Conservation (phyloP, 2,888 invertebrate genomes). For the Keiferia lycopersicella region DNA sequence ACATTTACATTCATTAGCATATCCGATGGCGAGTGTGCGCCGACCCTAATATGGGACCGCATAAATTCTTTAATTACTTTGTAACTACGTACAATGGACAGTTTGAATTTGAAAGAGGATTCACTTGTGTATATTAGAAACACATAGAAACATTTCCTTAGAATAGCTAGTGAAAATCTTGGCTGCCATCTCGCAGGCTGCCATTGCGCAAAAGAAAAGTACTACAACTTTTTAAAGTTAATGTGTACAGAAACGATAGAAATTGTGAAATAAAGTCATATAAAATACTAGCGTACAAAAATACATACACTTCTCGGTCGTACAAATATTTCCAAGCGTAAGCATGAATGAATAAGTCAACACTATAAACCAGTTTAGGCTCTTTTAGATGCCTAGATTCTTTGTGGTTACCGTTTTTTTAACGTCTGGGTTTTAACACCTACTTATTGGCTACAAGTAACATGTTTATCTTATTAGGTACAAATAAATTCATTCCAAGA, state of each 20-base stretch:
- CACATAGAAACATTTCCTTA: too few relatives aligned
- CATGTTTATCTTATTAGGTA: neutral
- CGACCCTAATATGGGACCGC: neutral
- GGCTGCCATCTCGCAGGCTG: too few relatives aligned
- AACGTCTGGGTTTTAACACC: slow-evolving; percentile 12
- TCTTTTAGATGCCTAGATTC: slow-evolving; percentile 3
- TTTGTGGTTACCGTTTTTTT: neutral
- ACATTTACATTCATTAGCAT: slow-evolving; percentile 67
- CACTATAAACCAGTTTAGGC: slow-evolving; percentile 2
- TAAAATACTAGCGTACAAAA: neutral
- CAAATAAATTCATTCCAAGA: too few relatives aligned
- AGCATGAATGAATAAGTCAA: slow-evolving; percentile 15
- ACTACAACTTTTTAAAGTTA: too few relatives aligned
- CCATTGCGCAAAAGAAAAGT: too few relatives aligned
- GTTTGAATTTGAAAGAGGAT: neutral
- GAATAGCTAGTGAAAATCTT: too few relatives aligned
- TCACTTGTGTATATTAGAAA: neutral
- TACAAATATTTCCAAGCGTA: neutral
- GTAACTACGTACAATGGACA: neutral
- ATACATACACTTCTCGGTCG: neutral
- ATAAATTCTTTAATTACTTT: neutral
- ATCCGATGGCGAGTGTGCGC: slow-evolving; percentile 54
- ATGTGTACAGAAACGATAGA: too few relatives aligned
- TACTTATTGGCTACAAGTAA: neutral
- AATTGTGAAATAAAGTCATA: neutral